phyloP scores from a whole-genome alignment of 1,140 invertebrate species.

The Drosophila funebris region DNA sequence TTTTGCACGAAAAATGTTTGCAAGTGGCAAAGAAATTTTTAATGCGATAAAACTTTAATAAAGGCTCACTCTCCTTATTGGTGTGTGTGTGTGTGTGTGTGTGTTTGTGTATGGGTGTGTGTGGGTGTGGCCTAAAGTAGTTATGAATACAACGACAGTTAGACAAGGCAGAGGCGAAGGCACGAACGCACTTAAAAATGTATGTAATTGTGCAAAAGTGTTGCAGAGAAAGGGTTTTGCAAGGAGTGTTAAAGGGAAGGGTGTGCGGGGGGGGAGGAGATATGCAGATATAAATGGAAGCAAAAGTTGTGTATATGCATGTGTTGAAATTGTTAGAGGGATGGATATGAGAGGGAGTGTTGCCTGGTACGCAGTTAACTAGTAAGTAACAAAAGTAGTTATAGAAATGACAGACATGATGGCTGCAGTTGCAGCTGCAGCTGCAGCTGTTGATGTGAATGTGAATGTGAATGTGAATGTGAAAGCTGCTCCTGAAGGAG shows the following conservation, averaged over 20 bases:
- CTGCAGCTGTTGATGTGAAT: background rate
- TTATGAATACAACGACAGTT: constrained; percentile 77
- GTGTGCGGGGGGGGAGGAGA: too few relatives aligned
- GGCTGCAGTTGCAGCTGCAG: constrained; percentile 46
- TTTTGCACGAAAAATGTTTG: constrained; percentile 71
- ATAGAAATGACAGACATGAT: constrained; percentile 76
- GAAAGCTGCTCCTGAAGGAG: background rate
- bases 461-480: too few relatives aligned
- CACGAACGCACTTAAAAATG: constrained; percentile 78
- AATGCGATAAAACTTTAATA: constrained; percentile 83
- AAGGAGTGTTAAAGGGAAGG: too few relatives aligned
- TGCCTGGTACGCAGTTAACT: constrained; percentile 58
- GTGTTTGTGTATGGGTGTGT: background rate
- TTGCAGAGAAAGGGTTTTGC: constrained; percentile 24
- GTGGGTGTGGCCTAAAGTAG: constrained; percentile 72
- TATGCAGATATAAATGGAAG: constrained; percentile 37
- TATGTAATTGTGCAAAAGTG: constrained; percentile 80
- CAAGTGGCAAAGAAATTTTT: constrained; percentile 71
- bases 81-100: background rate
- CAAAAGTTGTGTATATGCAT: constrained; percentile 45
- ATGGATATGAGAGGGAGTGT: background rate
- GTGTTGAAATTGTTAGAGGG: constrained; percentile 1
- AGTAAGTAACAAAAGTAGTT: constrained; percentile 79
- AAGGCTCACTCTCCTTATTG: constrained; percentile 55
- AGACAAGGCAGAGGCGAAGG: constrained; percentile 57